These are phyloP conservation scores for Pelodytes ibericus DNA, from an alignment of 2,797 vertebrate genomes.

Conservation along the genomic window DNA sequence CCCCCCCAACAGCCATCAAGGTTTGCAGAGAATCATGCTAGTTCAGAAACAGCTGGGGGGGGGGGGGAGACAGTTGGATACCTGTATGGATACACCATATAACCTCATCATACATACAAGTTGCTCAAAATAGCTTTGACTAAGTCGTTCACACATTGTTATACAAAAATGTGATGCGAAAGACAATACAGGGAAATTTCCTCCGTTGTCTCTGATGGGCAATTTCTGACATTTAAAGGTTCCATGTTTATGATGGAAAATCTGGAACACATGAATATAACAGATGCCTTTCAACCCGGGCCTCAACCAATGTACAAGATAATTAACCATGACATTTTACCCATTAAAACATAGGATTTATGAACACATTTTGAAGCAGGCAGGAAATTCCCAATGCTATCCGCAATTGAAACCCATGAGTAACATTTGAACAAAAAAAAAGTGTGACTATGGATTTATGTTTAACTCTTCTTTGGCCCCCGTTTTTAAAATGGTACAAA, in stretches of 20 bases:
- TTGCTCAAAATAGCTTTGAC: no score
- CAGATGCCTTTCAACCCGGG: constrained; percentile 40
- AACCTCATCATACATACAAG: no score
- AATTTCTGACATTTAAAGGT: constrained; percentile 41
- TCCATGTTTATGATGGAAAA: constrained; percentile 39
- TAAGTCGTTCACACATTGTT: no score
- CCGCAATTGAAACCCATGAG: background rate
- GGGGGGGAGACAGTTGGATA: no score
- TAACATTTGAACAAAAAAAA: background rate
- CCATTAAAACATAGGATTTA: constrained; percentile 37
- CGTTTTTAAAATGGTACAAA: no score
- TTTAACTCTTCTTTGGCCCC: no score
- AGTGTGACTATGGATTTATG: no score
- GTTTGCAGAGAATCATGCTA: no score
- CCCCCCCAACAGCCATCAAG: no score
- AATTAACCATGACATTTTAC: constrained; percentile 44
- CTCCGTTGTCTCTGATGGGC: background rate
- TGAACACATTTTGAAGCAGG: constrained; percentile 27
- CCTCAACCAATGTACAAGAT: constrained; percentile 36
- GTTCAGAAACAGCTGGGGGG: no score
- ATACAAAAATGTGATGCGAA: fast-evolving
- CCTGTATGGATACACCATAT: no score
- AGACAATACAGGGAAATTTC: background rate
- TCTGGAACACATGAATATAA: constrained; percentile 45
- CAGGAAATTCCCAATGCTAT: constrained; percentile 11